Evolutionary conservation across 2,797 vertebrate species (phyloP), one percentile per base, ranked within the genome.

Genomic region (Enteromius mattozi): DNA sequence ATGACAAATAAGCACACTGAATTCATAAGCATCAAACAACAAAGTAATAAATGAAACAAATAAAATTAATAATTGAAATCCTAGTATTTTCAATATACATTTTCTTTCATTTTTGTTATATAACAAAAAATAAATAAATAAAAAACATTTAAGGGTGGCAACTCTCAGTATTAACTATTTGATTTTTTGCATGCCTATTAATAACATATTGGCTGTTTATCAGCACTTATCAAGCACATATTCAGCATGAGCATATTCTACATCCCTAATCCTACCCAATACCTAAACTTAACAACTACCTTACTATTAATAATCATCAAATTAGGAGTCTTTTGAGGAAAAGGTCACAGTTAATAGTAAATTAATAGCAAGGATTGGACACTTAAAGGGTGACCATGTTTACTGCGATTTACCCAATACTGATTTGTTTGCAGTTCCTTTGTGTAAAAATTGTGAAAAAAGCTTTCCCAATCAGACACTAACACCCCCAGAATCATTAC

Each of bases 401-500:
- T 72, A 0, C 16, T 33, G 33, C 21, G 45, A 68, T 16, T n/a
- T 4, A 14, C 9, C 9, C 10, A 30, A 40, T 12, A 54, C 47
- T 21, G 27, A 74, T 54, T 51, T 19, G 17, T 14, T 12, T 27
- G 5, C 24, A 63, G 24, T 6, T 30, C 13, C 6, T 30, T 30
- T 30, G 6, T 30, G 14, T 6, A 7, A n/a, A n/a, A n/a, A n/a
- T n/a, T n/a, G n/a, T n/a, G 27, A 33, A 30, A 65, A 30, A 30
- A 14, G 13, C 12, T 61, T 61, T 63, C 59, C 24, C 24, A 63
- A 30, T 14, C 59, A 30, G 59, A 63, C 59, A 63, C 30, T 9
- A 35, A 82, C 56, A 49, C 37, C 45, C 51, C 21, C 30, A n/a
- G 27, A 54, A 56, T 47, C n/a, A 63, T 72, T 70, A 70, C 19